Conservation (phyloP, 2,797 vertebrate genomes). For the Mallotus villosus region DNA sequence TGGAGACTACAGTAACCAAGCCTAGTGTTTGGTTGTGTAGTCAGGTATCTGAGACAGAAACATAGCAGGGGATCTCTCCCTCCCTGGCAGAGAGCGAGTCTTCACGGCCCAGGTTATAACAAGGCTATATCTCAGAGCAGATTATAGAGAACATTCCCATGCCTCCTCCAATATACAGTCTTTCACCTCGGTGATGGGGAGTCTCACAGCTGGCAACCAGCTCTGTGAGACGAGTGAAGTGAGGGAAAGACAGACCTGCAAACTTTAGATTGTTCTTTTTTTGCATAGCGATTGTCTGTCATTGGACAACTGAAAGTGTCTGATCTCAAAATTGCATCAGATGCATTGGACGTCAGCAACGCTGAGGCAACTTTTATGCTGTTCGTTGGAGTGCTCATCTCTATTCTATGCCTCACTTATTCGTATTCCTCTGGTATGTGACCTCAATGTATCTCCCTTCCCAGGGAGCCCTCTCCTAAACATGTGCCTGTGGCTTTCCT, state of each 20-base stretch:
- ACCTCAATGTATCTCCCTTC: background rate
- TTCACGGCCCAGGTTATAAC: conserved; percentile 14
- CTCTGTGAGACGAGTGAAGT: conserved; percentile 1
- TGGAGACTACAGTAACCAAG: background rate
- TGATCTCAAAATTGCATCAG: background rate
- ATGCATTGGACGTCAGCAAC: background rate
- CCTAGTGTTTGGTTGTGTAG: conserved; percentile 13
- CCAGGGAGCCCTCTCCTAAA: conserved; percentile 5
- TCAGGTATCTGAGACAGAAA: conserved; percentile 42
- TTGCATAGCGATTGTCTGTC: background rate
- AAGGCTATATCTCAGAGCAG: conserved; percentile 51
- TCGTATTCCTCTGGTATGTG: background rate
- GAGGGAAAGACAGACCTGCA: background rate
- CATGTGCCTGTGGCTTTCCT: conserved; percentile 35
- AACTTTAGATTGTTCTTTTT: no score
- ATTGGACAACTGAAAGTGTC: background rate
- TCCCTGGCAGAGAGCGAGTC: conserved; percentile 40
- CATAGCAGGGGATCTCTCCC: background rate
- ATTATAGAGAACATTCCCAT: conserved; percentile 62
- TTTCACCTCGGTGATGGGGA: conserved; percentile 31
- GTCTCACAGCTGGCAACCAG: conserved; percentile 21
- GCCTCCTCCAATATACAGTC: conserved; percentile 48
- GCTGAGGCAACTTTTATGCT: no score
- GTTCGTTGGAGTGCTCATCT: background rate
- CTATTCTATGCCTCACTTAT: background rate